A percentile compares a stretch with the other conserved stretches of the same genome.
phyloP scores from a whole-genome alignment of 2,113 vertebrate genomes.

The Chaetops frenatus region DNA sequence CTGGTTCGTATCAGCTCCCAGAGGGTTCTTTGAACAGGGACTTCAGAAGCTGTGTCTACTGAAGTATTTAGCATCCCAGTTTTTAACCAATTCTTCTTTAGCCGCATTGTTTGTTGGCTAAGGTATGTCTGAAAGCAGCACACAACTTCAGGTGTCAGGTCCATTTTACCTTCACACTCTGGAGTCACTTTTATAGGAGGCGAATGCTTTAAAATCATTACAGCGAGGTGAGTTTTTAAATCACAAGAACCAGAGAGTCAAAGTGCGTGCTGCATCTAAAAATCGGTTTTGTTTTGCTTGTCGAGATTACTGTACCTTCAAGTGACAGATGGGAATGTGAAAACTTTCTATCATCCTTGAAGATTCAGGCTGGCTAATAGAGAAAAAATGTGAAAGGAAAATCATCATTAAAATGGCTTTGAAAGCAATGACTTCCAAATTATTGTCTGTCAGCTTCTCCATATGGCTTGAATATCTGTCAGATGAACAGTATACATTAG shows the following conservation, averaged over 20 bases:
- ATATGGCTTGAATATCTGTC: conserved; percentile 60
- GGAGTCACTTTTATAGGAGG: not conserved
- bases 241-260: not conserved
- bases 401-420: conserved; percentile 47
- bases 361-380: conserved; percentile 41
- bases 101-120: not conserved
- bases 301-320: conserved; percentile 8
- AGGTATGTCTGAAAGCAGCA: not conserved
- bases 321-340: conserved; percentile 64
- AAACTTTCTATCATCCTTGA: conserved; percentile 60
- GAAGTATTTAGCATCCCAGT: not conserved
- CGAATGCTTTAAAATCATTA: not conserved
- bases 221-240: not conserved
- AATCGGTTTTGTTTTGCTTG: conserved; percentile 19
- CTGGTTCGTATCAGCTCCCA: not conserved
- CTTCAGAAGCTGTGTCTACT: not conserved
- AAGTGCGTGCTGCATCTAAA: not conserved
- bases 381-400: conserved; percentile 53
- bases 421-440: conserved; percentile 59
- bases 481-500: conserved; percentile 29
- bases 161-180: not conserved
- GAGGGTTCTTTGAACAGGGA: not conserved
- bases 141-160: not conserved
- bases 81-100: not conserved
- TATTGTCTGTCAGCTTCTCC: conserved; percentile 60